Base-by-base conservation (phyloP, 2,797 vertebrate genomes). In the Leucoraja ocellata region DNA sequence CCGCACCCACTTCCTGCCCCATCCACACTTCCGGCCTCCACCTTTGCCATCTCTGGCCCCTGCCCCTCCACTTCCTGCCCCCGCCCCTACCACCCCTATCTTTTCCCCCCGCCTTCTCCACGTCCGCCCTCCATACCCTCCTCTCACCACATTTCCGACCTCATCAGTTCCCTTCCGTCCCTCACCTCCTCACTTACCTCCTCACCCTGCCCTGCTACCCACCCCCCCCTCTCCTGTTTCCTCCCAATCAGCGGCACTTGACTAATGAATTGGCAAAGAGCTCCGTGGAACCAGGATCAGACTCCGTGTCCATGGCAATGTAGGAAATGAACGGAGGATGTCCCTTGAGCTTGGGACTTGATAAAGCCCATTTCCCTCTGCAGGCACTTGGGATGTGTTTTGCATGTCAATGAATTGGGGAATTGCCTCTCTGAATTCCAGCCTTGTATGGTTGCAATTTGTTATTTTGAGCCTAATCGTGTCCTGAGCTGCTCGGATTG, bases 291-390 rank as follows among this genome's bases (percentile, higher is more conserved):
- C 95, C 95, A 93, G 93, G 79, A 81, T 84, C 93, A 95, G 95
- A 96, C 95, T 96, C 94, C 94, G 97, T 98, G 96, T 97, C 98
- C 97, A 97, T 97, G 97, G 97, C 93, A 54, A 97, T 96, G 94
- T 95, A 93, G 94, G 95, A 94, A 95, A 54, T 96, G 94, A 95
- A 94, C 95, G 88, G 96, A 97, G 97, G 96, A 97, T 97, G 97
- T 97, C 96, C 95, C 95, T 95, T 95, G 97, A 95, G 96, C 95
- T 93, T 95, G 94, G 95, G 95, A 96, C 96, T 94, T 97, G 93
- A 95, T 96, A 96, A 96, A 95, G 95, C 95, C 95, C 95, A 94
- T 95, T 98, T 96, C 97, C 96, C 96, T 96, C 96, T 96, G 96
- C 96, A 95, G 97, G 97, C 96, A 94, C 95, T 94, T 93, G 95